phyloP scores from a whole-genome alignment of 2,113 vertebrate genomes.

The Sturnira hondurensis region DNA sequence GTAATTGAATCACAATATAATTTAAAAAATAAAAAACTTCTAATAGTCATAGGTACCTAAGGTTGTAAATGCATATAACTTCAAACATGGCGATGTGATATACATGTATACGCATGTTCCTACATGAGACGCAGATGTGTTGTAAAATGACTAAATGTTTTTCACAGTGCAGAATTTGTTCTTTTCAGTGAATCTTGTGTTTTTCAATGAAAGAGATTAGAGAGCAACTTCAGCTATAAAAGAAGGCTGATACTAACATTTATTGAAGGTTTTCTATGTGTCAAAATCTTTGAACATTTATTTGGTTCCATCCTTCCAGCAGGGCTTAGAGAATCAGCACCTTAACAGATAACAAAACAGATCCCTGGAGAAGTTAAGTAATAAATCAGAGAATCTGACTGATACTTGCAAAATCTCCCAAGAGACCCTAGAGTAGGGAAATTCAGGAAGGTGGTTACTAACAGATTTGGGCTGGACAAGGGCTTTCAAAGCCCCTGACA shows the following conservation, averaged over 20 bases:
- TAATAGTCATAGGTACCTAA: background rate
- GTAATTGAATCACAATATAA: too few species aligned
- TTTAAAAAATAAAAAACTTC: background rate
- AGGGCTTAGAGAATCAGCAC: background rate
- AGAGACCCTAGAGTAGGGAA: background rate
- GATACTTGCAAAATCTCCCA: background rate
- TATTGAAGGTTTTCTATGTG: background rate
- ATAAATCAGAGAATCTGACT: background rate
- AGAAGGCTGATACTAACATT: background rate
- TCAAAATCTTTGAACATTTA: background rate
- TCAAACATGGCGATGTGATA: constrained; percentile 40
- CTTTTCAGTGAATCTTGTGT: constrained; percentile 27
- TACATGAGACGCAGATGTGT: constrained; percentile 23
- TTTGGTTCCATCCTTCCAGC: background rate
- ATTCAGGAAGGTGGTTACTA: background rate
- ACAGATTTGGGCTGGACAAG: background rate
- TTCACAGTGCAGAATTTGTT: constrained; percentile 27
- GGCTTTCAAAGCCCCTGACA: background rate
- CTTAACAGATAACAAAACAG: background rate
- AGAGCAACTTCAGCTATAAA: background rate
- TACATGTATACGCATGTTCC: constrained; percentile 32
- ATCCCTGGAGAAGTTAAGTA: background rate
- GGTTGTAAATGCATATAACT: constrained; percentile 14
- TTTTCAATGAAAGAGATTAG: background rate
- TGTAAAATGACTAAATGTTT: constrained; percentile 34